phyloP scores from a whole-genome alignment of 2,888 invertebrate species.

The Caprella mutica region DNA sequence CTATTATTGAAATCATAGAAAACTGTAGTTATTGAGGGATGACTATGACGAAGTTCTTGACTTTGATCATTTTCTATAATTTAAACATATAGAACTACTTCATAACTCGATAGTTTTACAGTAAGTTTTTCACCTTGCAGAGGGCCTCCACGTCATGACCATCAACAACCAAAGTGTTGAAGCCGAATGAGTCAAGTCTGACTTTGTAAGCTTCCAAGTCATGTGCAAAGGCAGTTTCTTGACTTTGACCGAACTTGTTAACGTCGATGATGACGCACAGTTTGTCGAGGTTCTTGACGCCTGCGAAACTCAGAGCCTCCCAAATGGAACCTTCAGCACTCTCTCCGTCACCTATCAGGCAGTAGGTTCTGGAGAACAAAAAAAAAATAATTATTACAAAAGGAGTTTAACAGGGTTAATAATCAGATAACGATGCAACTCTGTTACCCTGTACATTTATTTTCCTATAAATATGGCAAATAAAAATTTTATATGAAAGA shows the following conservation, averaged over 20 bases:
- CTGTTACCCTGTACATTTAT: too few species aligned
- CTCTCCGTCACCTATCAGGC: constrained; percentile 94
- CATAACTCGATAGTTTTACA: too few species aligned
- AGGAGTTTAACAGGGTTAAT: not conserved
- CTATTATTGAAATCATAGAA: too few species aligned
- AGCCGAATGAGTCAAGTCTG: constrained; percentile 79
- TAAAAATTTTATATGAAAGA: too few species aligned
- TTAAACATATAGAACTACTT: too few species aligned
- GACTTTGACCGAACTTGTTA: constrained; percentile 94
- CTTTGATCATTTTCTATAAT: too few species aligned
- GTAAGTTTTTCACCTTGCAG: constrained; percentile 53
- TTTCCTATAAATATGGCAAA: too few species aligned
- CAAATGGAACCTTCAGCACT: constrained; percentile 96
- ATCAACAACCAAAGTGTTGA: constrained; percentile 82
- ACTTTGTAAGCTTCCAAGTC: constrained; percentile 75
- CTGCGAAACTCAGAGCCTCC: constrained; percentile 93
- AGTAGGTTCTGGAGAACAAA: constrained; percentile 91
- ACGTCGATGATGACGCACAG: constrained; percentile 93
- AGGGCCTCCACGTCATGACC: constrained; percentile 90
- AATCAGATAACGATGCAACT: not conserved
- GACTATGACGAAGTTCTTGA: too few species aligned
- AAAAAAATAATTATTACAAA: constrained; percentile 38
- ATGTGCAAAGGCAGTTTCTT: constrained; percentile 86
- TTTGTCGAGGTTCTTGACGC: constrained; percentile 90
- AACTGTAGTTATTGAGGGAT: too few species aligned